These are phyloP conservation scores for Lagorchestes hirsutus DNA, from an alignment of 2,797 vertebrate species.

Conservation along the genomic window DNA sequence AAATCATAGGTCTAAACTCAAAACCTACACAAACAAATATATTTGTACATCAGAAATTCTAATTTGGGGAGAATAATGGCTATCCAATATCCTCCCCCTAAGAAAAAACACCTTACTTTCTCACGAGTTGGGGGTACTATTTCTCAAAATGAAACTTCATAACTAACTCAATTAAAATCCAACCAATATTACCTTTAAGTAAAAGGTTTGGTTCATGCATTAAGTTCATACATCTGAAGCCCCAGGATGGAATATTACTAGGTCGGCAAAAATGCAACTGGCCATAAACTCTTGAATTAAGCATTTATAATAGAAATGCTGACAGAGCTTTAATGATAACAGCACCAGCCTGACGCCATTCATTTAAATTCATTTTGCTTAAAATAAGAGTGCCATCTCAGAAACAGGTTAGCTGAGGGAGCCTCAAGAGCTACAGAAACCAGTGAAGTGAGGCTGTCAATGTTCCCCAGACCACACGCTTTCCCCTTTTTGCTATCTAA, in stretches of 20 bases:
- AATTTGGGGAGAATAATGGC: background rate
- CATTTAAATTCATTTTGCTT: conserved; percentile 70
- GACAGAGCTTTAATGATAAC: conserved; percentile 49
- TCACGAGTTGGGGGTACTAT: background rate
- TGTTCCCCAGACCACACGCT: conserved; percentile 44
- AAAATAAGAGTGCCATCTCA: conserved; percentile 62
- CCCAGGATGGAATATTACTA: conserved; percentile 22
- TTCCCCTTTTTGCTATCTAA: background rate
- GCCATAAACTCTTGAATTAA: background rate
- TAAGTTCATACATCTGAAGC: background rate
- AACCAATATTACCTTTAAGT: background rate
- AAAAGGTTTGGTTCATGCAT: background rate
- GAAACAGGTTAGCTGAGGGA: conserved; percentile 65
- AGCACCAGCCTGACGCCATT: conserved; percentile 33
- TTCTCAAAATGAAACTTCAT: background rate
- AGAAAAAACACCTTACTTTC: background rate
- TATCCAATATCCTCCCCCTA: background rate
- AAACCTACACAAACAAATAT: background rate
- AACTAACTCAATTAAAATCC: background rate
- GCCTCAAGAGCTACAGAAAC: conserved; percentile 65
- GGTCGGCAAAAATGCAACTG: conserved; percentile 60
- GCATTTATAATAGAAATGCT: conserved; percentile 58
- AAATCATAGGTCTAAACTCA: background rate
- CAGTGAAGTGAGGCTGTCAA: conserved; percentile 47
- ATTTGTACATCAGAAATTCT: background rate